These are phyloP conservation scores for Myripristis jacobus DNA, from an alignment of 2,797 vertebrate genomes.

Conservation along the genomic window DNA sequence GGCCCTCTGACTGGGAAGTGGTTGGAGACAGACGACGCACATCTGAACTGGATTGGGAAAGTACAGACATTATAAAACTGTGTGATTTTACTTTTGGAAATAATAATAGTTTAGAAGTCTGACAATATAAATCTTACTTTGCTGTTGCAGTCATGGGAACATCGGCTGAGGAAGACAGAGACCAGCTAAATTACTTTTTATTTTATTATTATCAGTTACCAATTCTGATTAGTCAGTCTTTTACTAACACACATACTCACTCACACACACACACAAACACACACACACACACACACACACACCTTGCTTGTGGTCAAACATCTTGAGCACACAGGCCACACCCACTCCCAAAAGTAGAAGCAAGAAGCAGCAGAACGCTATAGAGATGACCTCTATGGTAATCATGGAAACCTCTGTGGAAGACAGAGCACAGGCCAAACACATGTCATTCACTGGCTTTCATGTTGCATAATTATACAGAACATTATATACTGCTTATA, in stretches of 20 bases:
- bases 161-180: slow-evolving; percentile 24
- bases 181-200: background rate
- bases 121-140: slow-evolving; percentile 58
- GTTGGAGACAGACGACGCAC: slow-evolving; percentile 20
- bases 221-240: slow-evolving; percentile 1
- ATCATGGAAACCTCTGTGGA: slow-evolving; percentile 47
- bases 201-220: background rate
- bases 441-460: too few species aligned
- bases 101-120: background rate
- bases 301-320: slow-evolving; percentile 57
- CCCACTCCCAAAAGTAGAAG: slow-evolving; percentile 60
- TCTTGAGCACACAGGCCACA: slow-evolving; percentile 52
- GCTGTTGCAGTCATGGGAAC: background rate
- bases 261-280: too few species aligned
- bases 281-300: slow-evolving; percentile 13
- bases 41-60: slow-evolving; percentile 40
- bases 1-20: background rate
- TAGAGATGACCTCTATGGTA: slow-evolving; percentile 59
- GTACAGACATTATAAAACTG: background rate
- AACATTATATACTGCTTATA: too few species aligned
- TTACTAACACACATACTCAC: background rate
- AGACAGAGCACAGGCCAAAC: background rate
- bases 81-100: background rate
- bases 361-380: slow-evolving; percentile 77
- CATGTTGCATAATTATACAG: too few species aligned